Evolutionary conservation across 2,797 vertebrate species (phyloP), one percentile per base, ranked within the genome.

Genomic region (Erpetoichthys calabaricus): DNA sequence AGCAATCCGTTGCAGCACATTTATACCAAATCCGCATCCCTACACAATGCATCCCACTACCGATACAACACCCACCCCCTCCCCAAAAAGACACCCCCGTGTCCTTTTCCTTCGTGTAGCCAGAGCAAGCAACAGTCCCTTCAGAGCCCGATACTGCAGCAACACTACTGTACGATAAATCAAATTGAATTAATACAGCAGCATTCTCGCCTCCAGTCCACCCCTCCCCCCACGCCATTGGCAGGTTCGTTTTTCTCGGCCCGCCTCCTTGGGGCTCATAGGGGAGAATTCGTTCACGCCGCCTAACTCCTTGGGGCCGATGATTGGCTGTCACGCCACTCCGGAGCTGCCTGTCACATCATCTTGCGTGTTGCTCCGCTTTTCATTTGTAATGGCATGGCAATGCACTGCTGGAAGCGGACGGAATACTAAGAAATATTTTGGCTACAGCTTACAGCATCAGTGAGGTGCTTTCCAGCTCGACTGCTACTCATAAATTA

Each of bases 111-210:
- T 44, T 55, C 53, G 45, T 25, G 55, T 7, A 66, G 66, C 69
- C 68, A 75, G 68, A 62, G 62, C 60, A 59, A 63, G 62, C 64
- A 44, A 63, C 67, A 62, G 68, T 72, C 69, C 59, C 51, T 72
- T 69, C 71, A 71, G 73, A 53, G 44, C 3, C 73, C 52, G 68
- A 76, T 70, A 82, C 82, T 81, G 84, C 84, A 85, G 81, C 80
- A 83, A 70, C 76, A 68, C 71, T 68, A 74, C 62, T 70, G 55
- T 70, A 63, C 76, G 68, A 85, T 86, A 84, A 86, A 87, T 86
- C 84, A 85, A 81, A 75, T 79, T 66, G 70, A 68, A 76, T 77
- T 78, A 82, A 71, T 75, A 64, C 69, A 73, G 73, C 73, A 70
- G 73, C 56, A 74, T 65, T 67, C 65, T 68, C 62, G 72, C 63